Percentiles rank a stretch among this genome's conserved stretches.
Evolutionary conservation across 2,113 vertebrate genomes (phyloP).

Genomic region (Chloebia gouldiae): DNA sequence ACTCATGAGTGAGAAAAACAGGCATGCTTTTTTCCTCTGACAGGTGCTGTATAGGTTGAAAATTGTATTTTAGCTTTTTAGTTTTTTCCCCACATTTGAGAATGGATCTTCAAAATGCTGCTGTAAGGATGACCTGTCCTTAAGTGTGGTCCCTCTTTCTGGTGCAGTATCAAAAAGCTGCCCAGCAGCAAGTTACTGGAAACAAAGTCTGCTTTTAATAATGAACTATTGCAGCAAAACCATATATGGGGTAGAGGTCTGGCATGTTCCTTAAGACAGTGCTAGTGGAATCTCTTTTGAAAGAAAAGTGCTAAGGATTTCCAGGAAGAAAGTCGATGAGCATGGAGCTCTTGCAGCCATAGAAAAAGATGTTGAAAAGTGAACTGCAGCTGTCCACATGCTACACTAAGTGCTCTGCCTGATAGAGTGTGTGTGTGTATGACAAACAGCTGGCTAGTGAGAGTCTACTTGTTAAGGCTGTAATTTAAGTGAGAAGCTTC

Average conservation of each 20-base stretch:
- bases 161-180: not conserved
- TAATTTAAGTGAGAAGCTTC: not conserved
- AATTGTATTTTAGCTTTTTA: not conserved
- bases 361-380: not conserved
- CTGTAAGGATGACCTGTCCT: not conserved
- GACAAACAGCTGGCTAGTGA: not conserved
- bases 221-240: not conserved
- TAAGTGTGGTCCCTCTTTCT: not conserved
- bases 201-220: not conserved
- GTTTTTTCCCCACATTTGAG: not conserved
- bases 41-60: not conserved
- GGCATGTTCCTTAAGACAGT: not conserved
- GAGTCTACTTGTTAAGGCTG: not conserved
- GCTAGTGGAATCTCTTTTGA: not conserved
- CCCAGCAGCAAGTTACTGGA: not conserved
- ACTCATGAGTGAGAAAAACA: not conserved
- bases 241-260: not conserved
- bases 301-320: not conserved
- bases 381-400: not conserved
- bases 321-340: not conserved
- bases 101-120: not conserved
- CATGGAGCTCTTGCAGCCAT: accelerated
- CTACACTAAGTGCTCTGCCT: not conserved
- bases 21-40: not conserved
- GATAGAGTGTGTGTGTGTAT: not conserved